Conservation (phyloP, 2,113 vertebrate genomes). For the Oreochromis niloticus region DNA sequence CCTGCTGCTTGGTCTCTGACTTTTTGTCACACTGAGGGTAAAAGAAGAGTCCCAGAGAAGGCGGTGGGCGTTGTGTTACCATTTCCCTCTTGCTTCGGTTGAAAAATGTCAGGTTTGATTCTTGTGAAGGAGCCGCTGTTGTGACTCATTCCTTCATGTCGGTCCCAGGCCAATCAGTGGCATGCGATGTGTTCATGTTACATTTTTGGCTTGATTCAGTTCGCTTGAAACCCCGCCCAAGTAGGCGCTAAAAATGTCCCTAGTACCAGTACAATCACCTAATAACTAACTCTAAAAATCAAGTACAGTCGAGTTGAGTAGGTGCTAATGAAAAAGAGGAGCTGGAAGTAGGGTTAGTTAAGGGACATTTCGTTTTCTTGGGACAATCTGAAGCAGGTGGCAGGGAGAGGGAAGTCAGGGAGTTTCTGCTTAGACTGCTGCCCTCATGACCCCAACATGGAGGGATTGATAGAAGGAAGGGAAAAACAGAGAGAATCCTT, state of each 20-base stretch:
- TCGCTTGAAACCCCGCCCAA: background rate
- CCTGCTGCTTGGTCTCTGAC: background rate
- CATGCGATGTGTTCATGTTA: background rate
- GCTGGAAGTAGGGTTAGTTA: background rate
- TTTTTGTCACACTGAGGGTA: background rate
- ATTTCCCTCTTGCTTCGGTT: background rate
- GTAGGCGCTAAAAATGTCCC: background rate
- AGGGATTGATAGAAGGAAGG: background rate
- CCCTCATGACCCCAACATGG: background rate
- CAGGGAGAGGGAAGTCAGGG: background rate
- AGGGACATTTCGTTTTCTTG: background rate
- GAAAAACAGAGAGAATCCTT: background rate
- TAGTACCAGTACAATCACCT: background rate
- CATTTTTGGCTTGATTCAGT: background rate
- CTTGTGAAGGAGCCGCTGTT: background rate
- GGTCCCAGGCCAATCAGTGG: background rate
- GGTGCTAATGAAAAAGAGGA: background rate
- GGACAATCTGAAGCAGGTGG: background rate
- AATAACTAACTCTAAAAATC: background rate
- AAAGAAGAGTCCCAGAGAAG: background rate
- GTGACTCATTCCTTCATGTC: background rate
- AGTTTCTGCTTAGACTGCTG: background rate
- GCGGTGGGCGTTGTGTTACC: background rate
- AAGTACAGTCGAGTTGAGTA: background rate
- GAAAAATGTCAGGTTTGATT: background rate